phyloP scores from a whole-genome alignment of 1,140 invertebrate genomes.

The Rhyacophila brunnea region DNA sequence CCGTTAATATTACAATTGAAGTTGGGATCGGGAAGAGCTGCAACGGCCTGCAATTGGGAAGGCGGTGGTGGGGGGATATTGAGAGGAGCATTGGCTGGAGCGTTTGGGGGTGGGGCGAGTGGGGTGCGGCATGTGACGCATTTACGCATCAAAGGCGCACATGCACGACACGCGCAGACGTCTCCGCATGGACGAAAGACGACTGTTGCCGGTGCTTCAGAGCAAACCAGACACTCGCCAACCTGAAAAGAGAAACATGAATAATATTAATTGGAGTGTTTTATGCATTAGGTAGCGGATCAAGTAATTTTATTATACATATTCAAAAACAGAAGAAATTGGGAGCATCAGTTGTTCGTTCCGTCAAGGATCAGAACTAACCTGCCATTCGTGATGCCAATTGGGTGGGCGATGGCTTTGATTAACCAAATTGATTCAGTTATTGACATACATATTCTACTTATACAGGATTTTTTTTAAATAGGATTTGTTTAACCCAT shows the following conservation, averaged over 20 bases:
- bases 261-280: no score
- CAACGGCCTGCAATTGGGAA: not conserved
- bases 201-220: slow-evolving; percentile 86
- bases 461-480: no score
- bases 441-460: no score
- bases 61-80: slow-evolving; percentile 2
- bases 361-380: no score
- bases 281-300: no score
- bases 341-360: no score
- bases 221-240: slow-evolving; percentile 95
- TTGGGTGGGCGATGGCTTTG: no score
- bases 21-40: not conserved
- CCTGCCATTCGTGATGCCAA: no score
- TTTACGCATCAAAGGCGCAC: slow-evolving; percentile 93
- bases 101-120: slow-evolving; percentile 68
- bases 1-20: slow-evolving; percentile 37
- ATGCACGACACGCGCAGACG: slow-evolving; percentile 91
- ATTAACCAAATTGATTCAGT: no score
- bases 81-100: slow-evolving; percentile 11
- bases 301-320: no score
- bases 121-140: slow-evolving; percentile 90
- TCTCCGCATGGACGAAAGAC: slow-evolving; percentile 93
- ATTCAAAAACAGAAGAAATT: no score
- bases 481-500: no score
- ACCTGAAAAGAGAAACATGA: slow-evolving; percentile 78